phyloP scores from a whole-genome alignment of 2,888 invertebrate genomes.

The Ypsolopha scabrella region DNA sequence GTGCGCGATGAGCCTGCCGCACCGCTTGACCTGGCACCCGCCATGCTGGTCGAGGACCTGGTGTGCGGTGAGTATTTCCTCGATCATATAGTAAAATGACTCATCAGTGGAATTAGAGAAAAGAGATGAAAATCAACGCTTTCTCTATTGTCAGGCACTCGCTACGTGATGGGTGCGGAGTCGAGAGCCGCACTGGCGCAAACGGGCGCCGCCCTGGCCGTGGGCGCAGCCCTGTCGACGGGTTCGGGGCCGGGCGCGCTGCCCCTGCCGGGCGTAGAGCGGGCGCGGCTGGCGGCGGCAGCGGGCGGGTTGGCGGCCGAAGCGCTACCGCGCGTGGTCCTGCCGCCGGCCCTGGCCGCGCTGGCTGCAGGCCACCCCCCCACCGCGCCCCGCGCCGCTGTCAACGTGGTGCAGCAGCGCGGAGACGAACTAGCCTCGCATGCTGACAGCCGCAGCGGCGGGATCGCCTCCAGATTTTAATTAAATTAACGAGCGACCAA shows the following conservation, averaged over 20 bases:
- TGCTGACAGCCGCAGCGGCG: constrained; percentile 80
- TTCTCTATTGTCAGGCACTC: constrained; percentile 27
- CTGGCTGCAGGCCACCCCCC: constrained; percentile 12
- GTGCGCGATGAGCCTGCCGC: constrained; percentile 26
- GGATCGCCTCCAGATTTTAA: constrained; percentile 75
- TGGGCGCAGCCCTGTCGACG: constrained; percentile 14
- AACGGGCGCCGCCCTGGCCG: constrained; percentile 23
- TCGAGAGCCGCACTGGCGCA: constrained; percentile 33
- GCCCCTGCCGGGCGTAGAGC: constrained; percentile 18
- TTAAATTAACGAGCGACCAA: no score
- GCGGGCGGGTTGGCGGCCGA: constrained; percentile 16
- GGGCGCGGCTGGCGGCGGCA: constrained; percentile 20
- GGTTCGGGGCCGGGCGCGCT: constrained; percentile 7
- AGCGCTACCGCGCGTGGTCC: constrained; percentile 11
- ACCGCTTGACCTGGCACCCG: constrained; percentile 47
- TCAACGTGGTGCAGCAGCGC: constrained; percentile 76
- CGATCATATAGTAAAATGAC: background rate
- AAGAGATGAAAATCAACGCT: background rate
- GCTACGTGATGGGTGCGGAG: constrained; percentile 50
- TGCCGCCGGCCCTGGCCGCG: constrained; percentile 17
- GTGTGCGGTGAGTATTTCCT: constrained; percentile 36
- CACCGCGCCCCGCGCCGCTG: constrained; percentile 50
- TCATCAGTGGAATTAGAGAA: no score
- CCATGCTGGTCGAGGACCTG: constrained; percentile 33
- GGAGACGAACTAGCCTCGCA: constrained; percentile 75